phyloP scores from a whole-genome alignment of 2,797 vertebrate genomes.

The Oreonectes daqikongensis region DNA sequence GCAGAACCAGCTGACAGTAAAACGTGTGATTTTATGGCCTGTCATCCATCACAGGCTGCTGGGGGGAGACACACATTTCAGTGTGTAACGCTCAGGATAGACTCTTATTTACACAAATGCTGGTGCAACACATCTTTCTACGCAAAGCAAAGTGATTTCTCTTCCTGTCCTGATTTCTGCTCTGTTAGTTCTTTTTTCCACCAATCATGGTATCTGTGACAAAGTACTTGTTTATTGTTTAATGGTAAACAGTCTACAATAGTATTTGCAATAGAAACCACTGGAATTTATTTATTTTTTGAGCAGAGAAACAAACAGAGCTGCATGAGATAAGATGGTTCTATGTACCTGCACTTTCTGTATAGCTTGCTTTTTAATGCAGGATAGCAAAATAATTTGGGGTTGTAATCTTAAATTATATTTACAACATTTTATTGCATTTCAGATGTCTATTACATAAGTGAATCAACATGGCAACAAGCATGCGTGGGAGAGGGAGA shows the following conservation, averaged over 20 bases:
- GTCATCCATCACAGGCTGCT: slow-evolving; percentile 26
- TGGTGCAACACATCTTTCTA: slow-evolving; percentile 6
- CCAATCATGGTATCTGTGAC: too few species aligned
- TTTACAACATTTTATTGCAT: not conserved
- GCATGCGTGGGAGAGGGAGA: slow-evolving; percentile 7
- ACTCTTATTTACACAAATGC: slow-evolving; percentile 12
- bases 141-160: not conserved
- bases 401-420: not conserved
- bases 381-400: not conserved
- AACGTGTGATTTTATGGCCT: slow-evolving; percentile 20
- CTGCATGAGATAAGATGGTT: not conserved
- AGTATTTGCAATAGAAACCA: not conserved
- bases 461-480: slow-evolving; percentile 13
- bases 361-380: not conserved
- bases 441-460: not conserved
- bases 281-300: not conserved
- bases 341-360: slow-evolving; percentile 14
- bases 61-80: slow-evolving; percentile 21
- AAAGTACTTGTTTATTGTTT: too few species aligned
- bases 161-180: not conserved
- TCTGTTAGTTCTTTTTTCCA: not conserved
- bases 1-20: slow-evolving; percentile 11
- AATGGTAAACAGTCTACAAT: too few species aligned
- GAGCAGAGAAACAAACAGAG: not conserved
- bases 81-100: slow-evolving; percentile 25